Conservation (phyloP, 2,797 vertebrate genomes). For the Pseudocheirus occidentalis region DNA sequence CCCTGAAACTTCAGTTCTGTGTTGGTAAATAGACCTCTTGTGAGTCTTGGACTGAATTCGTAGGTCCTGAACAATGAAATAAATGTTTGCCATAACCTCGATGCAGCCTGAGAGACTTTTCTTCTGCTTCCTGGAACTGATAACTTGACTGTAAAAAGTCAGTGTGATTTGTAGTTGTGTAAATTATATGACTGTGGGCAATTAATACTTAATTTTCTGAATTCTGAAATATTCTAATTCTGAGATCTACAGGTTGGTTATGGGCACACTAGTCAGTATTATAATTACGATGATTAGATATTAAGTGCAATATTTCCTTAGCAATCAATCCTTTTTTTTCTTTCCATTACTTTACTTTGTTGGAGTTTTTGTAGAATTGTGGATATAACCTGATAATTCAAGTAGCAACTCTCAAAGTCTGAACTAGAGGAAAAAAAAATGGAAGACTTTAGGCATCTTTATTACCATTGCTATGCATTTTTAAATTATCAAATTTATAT, state of each 20-base stretch:
- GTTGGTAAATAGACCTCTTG: not conserved
- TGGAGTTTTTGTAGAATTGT: not conserved
- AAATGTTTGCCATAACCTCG: not conserved
- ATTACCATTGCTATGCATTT: not conserved
- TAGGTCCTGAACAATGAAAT: not conserved
- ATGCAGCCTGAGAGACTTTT: not conserved
- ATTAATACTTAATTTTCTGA: not conserved
- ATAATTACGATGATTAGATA: not conserved
- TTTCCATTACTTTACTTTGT: not conserved
- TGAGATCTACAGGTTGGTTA: not conserved
- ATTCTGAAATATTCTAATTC: not conserved
- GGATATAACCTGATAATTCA: not conserved
- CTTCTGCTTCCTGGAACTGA: not conserved
- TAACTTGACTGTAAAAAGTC: not conserved
- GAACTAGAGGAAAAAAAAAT: not conserved
- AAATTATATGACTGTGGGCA: not conserved
- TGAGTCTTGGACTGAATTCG: not conserved
- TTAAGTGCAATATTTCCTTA: not conserved
- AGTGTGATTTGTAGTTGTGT: not conserved
- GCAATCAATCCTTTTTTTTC: not conserved
- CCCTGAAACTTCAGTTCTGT: not conserved
- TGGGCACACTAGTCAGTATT: not conserved
- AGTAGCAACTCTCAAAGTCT: not conserved
- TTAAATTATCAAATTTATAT: not conserved
- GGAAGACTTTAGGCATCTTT: not conserved